Percentiles rank a stretch among this genome's conserved stretches.
Conservation (phyloP, 2,113 vertebrate genomes). For the Scomber japonicus region DNA sequence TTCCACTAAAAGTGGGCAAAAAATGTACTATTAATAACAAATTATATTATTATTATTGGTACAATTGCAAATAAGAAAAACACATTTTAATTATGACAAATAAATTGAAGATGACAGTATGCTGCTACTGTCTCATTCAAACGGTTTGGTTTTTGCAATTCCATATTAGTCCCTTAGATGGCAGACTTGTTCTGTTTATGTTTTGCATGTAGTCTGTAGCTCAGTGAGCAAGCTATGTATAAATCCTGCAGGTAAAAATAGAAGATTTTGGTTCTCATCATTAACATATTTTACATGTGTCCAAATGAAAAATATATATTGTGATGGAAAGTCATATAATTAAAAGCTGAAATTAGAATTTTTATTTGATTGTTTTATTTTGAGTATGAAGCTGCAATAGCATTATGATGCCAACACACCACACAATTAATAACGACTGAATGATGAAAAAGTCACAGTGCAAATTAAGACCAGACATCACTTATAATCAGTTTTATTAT, state of each 20-base stretch:
- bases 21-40: too few species aligned
- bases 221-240: not conserved
- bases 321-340: too few species aligned
- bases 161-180: conserved; percentile 35
- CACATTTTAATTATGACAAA: not conserved
- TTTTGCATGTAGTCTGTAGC: not conserved
- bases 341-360: too few species aligned
- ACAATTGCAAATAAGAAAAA: not conserved
- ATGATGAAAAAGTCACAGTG: not conserved
- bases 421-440: not conserved
- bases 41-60: too few species aligned
- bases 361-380: not conserved
- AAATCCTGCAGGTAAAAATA: not conserved
- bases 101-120: not conserved
- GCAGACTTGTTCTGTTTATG: conserved; percentile 30
- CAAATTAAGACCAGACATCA: not conserved
- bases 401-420: too few species aligned
- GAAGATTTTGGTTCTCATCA: not conserved
- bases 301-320: too few species aligned
- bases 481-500: not conserved
- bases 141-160: conserved; percentile 15
- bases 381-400: too few species aligned
- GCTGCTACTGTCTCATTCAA: not conserved
- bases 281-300: not conserved
- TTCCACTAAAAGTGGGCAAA: not conserved